Evolutionary conservation across 1,140 invertebrate species (phyloP), one percentile per base, ranked within the genome.

Genomic region (Drusus annulatus): DNA sequence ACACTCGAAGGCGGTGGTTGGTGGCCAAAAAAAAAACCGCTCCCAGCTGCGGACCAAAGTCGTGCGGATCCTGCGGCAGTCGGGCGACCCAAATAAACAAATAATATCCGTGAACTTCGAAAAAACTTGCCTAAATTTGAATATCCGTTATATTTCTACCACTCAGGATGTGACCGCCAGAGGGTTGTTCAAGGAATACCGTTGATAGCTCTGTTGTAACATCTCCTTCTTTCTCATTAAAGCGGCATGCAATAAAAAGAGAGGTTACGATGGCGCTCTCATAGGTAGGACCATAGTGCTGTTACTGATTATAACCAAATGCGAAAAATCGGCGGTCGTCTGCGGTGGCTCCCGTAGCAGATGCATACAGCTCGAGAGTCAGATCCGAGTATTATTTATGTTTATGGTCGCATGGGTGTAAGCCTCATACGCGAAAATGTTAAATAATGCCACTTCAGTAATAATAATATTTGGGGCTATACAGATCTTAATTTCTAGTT

Each of bases 1-100:
- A 71, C 10, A 71, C 68, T 71, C 28, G 68, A n/a, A 71, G 36
- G 63, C 50, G 28, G 63, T 36, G 13, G 62, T n/a, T 17, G 63
- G 50, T 21, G 52, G 62, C 36, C 68, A 54, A 51, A 71, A 69
- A 65, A 65, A 71, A 51, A n/a, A n/a, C n/a, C 2, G 31, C 28
- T 13, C n/a, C 10, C 68, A 71, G 68, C 68, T 71, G 68, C 68
- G 19, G 17, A 10, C 17, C 25, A 16, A 36, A 65, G 31, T 65
- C 62, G 23, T 25, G 45, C 68, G 50, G 68, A 71, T 21, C 36
- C 68, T 51, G 68, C 36, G n/a, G 45, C 68, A 19, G 21, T 21
- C 25, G 68, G 68, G 68, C 68, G 50, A 13, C 15, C 68, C 50
- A 52, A 25, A 71, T 21, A 71, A 71, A 71, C 68, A 71, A 71